Conservation (phyloP, 2,888 invertebrate genomes). For the Agrochola lychnidis region DNA sequence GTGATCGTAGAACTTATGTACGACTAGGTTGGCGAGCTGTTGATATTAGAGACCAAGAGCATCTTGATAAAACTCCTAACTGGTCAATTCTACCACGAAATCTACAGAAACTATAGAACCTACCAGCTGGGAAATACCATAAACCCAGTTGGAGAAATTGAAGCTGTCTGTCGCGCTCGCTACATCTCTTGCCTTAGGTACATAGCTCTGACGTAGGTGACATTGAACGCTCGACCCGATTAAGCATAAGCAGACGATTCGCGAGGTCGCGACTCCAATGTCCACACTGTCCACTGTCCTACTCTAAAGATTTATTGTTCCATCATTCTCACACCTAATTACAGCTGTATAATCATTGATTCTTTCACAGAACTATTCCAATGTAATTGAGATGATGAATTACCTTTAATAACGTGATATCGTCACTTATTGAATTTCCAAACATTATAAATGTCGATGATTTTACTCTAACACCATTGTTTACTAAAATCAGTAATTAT, state of each 20-base stretch:
- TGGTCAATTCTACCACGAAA: neutral
- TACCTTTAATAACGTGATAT: slow-evolving; percentile 1
- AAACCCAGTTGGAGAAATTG: slow-evolving; percentile 10
- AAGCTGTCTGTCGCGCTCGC: slow-evolving; percentile 56
- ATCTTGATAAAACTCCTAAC: neutral
- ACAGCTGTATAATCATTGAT: slow-evolving; percentile 36
- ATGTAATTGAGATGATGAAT: slow-evolving; percentile 14
- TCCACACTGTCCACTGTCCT: slow-evolving; percentile 66
- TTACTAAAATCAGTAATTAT: neutral
- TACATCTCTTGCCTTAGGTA: slow-evolving; percentile 59
- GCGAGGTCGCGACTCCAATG: slow-evolving; percentile 77
- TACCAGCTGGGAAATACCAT: neutral
- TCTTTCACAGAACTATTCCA: slow-evolving; percentile 15
- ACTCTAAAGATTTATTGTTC: slow-evolving; percentile 70
- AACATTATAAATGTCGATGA: neutral
- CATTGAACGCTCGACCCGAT: slow-evolving; percentile 87
- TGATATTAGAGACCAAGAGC: neutral
- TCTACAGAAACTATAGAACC: neutral
- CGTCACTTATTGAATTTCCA: slow-evolving; percentile 9
- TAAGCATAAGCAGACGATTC: slow-evolving; percentile 83
- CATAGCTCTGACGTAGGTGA: slow-evolving; percentile 72
- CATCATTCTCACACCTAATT: slow-evolving; percentile 70
- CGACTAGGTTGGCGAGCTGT: neutral
- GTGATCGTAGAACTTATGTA: neutral
- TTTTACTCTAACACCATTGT: neutral